phyloP scores from a whole-genome alignment of 1,140 invertebrate species.

The Gonioctena quinquepunctata region DNA sequence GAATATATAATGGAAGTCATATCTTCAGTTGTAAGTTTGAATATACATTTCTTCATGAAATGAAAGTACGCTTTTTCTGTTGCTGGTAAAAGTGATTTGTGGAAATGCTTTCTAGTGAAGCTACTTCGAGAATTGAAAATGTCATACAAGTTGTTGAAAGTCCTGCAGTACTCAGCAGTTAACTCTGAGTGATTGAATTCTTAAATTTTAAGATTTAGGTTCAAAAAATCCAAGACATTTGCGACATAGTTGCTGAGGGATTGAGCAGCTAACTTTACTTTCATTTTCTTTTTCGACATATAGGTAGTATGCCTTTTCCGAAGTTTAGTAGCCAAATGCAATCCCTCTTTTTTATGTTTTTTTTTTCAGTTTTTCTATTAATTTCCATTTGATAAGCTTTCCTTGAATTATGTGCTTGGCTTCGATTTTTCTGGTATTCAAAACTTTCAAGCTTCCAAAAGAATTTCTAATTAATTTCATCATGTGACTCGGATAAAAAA shows the following conservation, averaged over 20 bases:
- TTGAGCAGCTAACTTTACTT: neutral
- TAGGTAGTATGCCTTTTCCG: neutral
- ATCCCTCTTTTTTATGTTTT: neutral
- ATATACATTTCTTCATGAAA: neutral
- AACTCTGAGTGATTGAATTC: neutral
- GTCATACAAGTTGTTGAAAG: neutral
- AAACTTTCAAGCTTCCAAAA: neutral
- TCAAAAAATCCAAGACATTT: neutral
- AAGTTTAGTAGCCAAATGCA: neutral
- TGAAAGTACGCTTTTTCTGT: neutral
- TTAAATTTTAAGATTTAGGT: neutral
- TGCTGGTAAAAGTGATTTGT: neutral
- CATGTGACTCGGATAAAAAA: neutral
- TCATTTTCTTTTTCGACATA: neutral
- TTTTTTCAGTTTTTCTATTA: neutral
- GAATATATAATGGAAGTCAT: neutral
- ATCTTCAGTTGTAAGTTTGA: neutral
- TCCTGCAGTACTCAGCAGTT: neutral
- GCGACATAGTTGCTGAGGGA: neutral
- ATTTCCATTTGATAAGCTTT: neutral
- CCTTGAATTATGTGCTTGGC: neutral
- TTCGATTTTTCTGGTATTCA: neutral
- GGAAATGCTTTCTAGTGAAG: neutral
- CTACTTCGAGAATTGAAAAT: neutral
- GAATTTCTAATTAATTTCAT: neutral